phyloP scores from a whole-genome alignment of 2,113 vertebrate genomes.

The Genyomyrus donnyi region DNA sequence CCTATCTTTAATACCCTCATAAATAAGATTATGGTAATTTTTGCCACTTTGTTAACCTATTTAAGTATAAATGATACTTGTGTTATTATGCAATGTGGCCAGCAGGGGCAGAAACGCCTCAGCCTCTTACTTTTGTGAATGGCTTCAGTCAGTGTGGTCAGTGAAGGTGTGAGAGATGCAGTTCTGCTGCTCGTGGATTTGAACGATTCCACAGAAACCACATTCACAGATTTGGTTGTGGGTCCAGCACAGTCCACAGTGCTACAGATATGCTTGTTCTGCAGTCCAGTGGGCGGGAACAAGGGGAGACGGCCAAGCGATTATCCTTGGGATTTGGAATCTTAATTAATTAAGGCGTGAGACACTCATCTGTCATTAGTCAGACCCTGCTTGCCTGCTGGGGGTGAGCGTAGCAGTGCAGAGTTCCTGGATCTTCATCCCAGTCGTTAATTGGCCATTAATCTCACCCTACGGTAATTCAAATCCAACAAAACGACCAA shows the following conservation, averaged over 20 bases:
- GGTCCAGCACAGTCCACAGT: neutral
- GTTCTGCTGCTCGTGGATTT: neutral
- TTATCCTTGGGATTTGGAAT: neutral
- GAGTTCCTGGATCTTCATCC: neutral
- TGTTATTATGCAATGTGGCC: neutral
- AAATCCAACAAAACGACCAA: neutral
- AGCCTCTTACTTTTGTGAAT: neutral
- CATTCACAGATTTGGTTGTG: neutral
- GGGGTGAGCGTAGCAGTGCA: neutral
- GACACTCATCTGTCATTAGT: neutral
- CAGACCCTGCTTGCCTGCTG: neutral
- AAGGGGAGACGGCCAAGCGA: neutral
- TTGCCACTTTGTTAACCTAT: neutral
- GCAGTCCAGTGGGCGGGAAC: neutral
- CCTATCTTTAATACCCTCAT: neutral
- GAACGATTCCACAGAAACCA: neutral
- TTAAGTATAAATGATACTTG: neutral
- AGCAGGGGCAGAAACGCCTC: neutral
- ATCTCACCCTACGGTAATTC: neutral
- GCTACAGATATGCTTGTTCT: neutral
- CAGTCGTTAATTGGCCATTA: conserved; percentile 8
- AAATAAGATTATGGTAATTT: neutral
- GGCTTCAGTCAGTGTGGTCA: neutral
- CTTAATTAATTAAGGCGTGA: neutral
- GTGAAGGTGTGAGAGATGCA: neutral